These are phyloP conservation scores for Drosophila niveifrons DNA, from an alignment of 2,888 invertebrate genomes.

Conservation along the genomic window DNA sequence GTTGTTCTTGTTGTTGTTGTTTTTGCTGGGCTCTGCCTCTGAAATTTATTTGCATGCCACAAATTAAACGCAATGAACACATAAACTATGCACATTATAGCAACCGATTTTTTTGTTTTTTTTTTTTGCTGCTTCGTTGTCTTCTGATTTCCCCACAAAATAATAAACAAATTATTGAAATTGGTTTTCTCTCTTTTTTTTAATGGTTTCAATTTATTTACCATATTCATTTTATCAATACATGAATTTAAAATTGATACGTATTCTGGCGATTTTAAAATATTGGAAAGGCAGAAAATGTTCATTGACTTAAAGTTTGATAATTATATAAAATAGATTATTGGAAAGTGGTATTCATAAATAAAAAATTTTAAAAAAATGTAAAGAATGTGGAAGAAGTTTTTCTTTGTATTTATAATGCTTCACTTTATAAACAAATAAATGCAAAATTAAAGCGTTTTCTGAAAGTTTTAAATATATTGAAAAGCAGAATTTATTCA, in stretches of 20 bases:
- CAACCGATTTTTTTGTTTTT: slow-evolving; percentile 16
- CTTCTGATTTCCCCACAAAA: background rate
- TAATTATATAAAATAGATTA: too few relatives aligned
- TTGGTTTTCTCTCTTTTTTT: slow-evolving; percentile 4
- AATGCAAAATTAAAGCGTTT: too few relatives aligned
- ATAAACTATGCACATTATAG: slow-evolving; percentile 59
- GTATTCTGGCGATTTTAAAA: background rate
- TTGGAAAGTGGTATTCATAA: too few relatives aligned
- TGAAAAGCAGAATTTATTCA: too few relatives aligned
- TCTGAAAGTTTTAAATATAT: too few relatives aligned
- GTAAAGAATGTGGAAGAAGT: too few relatives aligned
- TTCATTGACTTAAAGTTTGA: too few relatives aligned
- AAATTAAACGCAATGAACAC: slow-evolving; percentile 50
- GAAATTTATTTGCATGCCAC: slow-evolving; percentile 52
- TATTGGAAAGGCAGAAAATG: too few relatives aligned
- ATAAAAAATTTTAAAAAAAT: too few relatives aligned
- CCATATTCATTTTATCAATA: background rate
- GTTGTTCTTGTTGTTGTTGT: slow-evolving; percentile 29
- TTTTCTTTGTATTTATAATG: too few relatives aligned
- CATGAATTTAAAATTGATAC: background rate
- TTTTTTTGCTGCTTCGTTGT: background rate
- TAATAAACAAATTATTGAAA: slow-evolving; percentile 22
- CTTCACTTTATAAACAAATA: too few relatives aligned
- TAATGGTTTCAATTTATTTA: background rate
- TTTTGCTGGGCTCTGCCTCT: slow-evolving; percentile 8